Base-by-base conservation (phyloP, 1,140 invertebrate genomes). In the Harlomillsia oculata region DNA sequence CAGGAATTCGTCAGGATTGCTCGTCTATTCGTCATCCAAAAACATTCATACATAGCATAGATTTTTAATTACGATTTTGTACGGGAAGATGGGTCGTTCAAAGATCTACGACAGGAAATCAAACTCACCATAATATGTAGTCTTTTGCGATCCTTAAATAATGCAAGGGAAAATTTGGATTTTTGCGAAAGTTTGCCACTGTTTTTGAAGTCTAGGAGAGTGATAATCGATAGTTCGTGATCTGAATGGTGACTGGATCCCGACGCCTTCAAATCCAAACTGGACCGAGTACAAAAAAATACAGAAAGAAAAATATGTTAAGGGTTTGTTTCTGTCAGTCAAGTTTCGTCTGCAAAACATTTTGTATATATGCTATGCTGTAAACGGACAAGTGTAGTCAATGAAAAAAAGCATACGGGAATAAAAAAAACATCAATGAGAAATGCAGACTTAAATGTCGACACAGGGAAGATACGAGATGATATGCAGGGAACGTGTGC, bases 161-260 rank as follows among this genome's bases (percentile, higher is more conserved):
- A 65, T 65, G 62, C 60, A 65, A 65, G 60, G 50, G 52, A 26
- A 41, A 65, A 62, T 60, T 65, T 65, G 28, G 60, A 62, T 60
- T 62, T 55, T 51, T 59, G 32, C 25, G 40, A 26, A 59, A 55
- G 49, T 60, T 65, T 56, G 48, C 41, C 44, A 32, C 60, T 51
- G 54, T 65, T 60, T 60, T 60, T 62, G 59, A 58, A 62, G 60
- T 65, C 64, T 56, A 65, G 60, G 60, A 65, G 57, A 60, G 64
- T 65, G 57, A 65, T 62, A 65, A 65, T 65, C 64, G 64, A 65
- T 65, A 65, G 60, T 60, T 60, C 57, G 46, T 62, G 53, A 26
- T 54, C 41, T 23, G 56, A 57, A 60, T 65, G 54, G 43, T 44
- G 60, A 62, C 49, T 62, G 36, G 60, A 53, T 36, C 45, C 44